Base-by-base conservation (phyloP, 2,113 vertebrate genomes). In the Lophius piscatorius region DNA sequence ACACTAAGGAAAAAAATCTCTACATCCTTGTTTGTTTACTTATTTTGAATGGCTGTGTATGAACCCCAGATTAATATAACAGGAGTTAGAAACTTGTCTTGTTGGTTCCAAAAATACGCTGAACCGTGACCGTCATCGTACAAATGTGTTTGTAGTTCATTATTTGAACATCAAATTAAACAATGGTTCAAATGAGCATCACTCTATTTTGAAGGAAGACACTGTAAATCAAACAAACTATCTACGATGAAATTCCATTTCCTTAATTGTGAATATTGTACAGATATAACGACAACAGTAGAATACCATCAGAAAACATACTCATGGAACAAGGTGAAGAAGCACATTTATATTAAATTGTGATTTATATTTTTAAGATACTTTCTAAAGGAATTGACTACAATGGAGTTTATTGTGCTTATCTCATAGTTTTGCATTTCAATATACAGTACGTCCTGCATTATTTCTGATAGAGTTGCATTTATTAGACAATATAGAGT, bases 351-450 rank as follows among this genome's bases (percentile, higher is more conserved):
- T 45, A 24, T 7, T 10, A 4, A 45, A 45, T 14, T 12, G 83
- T 76, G 54, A 85, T 90, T 87, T 91, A 91, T 91, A 91, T 92
- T 91, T 91, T 88, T 88, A 66, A 88, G 78, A 65, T 87, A 84
- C 90, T 90, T 92, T 91, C 70, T 87, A 89, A 88, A 76, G 64
- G 13, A 79, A 81, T 51, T 46, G 36, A 80, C 75, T 70, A 45
- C 80, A 85, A 81, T 80, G 36, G 28, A 71, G 81, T 75, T 71
- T 78, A 74, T 85, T 78, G 77, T 75, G 59, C 44, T 77, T 61
- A 85, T 66, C 64, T 71, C 35, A 66, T 88, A 86, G 70, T 81
- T 87, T 82, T 85, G 46, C 66, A 89, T 76, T 83, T 78, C 20
- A 20, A 22, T 59, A 50, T 20, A 14, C 12, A 5, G n/a, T 46